Conservation (phyloP, 2,888 invertebrate species). For the Drosophila greeni region DNA sequence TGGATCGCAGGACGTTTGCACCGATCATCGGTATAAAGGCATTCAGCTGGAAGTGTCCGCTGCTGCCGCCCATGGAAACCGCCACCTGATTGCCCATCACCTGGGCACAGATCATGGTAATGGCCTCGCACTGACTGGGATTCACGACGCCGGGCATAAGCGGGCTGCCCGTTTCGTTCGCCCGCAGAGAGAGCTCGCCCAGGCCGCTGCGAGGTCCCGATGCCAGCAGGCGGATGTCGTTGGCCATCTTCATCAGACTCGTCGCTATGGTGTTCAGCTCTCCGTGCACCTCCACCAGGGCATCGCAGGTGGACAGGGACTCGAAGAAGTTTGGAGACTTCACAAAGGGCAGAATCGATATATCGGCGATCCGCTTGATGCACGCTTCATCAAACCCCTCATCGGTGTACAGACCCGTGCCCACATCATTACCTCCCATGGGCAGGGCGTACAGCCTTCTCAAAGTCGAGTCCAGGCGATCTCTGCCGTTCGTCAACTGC, state of each 20-base stretch:
- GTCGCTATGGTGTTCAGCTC: slow-evolving; percentile 93
- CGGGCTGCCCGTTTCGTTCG: slow-evolving; percentile 98
- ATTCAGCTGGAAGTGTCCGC: slow-evolving; percentile 99
- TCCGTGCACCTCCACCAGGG: slow-evolving; percentile 96
- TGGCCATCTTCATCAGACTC: slow-evolving; percentile 97
- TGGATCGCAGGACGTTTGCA: slow-evolving; percentile 92
- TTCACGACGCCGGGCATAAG: slow-evolving; percentile 99
- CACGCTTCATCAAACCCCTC: slow-evolving; percentile 95
- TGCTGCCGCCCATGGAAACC: slow-evolving; percentile 91
- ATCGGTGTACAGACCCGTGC: slow-evolving; percentile 94
- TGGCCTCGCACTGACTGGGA: slow-evolving; percentile 97
- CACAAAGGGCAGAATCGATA: slow-evolving; percentile 93
- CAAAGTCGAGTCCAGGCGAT: slow-evolving; percentile 87
- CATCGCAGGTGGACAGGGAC: slow-evolving; percentile 95
- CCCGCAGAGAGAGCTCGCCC: slow-evolving; percentile 93
- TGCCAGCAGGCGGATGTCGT: slow-evolving; percentile 93
- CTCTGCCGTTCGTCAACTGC: slow-evolving; percentile 89
- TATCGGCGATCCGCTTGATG: slow-evolving; percentile 86
- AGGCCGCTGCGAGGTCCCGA: slow-evolving; percentile 98
- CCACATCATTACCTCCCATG: slow-evolving; percentile 96
- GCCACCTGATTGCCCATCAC: slow-evolving; percentile 99
- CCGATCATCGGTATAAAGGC: slow-evolving; percentile 98
- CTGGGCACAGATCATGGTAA: slow-evolving; percentile 97
- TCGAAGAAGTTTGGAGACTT: slow-evolving; percentile 98
- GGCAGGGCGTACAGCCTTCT: slow-evolving; percentile 93